Percentiles rank a stretch among this genome's conserved stretches.
These are phyloP conservation scores for Brachypodius melanocephalos DNA, from an alignment of 2,113 vertebrate species.

Conservation along the genomic window DNA sequence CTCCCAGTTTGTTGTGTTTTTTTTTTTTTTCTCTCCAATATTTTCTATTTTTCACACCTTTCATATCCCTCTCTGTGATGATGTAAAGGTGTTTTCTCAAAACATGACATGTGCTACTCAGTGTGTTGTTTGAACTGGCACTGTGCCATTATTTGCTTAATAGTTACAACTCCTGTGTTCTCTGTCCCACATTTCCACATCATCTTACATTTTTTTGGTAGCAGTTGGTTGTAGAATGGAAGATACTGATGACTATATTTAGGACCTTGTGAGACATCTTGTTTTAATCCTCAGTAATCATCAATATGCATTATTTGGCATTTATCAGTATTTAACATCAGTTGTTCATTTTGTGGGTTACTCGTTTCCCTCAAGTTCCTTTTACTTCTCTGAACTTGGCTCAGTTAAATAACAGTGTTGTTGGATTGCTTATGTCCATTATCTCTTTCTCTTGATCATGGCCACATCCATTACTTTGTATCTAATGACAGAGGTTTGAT, in stretches of 20 bases:
- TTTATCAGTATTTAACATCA: neutral
- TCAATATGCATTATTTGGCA: neutral
- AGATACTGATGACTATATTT: neutral
- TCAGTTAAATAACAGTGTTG: neutral
- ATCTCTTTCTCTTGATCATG: neutral
- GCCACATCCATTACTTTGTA: neutral
- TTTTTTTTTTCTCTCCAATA: fast-evolving
- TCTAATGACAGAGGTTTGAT: neutral
- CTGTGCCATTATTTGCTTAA: neutral
- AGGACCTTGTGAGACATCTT: neutral
- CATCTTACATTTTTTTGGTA: fast-evolving
- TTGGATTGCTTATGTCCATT: neutral
- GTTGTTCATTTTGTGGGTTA: neutral
- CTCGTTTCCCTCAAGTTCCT: neutral
- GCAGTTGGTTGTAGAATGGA: neutral
- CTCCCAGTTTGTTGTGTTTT: neutral
- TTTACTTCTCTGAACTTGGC: neutral
- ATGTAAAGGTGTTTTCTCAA: neutral
- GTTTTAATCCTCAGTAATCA: neutral
- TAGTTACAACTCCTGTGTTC: neutral
- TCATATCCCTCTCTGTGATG: neutral
- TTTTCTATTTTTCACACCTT: neutral
- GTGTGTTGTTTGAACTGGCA: neutral
- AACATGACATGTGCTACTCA: neutral
- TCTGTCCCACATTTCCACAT: neutral